Base-by-base conservation (phyloP, 2,888 invertebrate genomes). In the Fragum whitleyi region DNA sequence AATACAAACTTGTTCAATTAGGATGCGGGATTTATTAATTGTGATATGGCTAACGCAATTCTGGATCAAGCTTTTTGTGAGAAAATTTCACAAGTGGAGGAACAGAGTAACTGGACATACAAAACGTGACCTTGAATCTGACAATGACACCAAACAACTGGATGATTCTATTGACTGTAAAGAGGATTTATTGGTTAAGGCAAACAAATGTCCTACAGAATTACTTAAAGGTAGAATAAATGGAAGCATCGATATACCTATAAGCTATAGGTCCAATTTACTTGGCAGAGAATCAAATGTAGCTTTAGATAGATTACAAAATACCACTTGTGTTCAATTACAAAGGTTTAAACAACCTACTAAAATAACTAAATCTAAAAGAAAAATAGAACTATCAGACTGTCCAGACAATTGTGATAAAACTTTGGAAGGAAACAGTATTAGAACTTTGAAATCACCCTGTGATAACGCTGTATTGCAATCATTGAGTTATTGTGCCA, bases 1-100 rank as follows among this genome's bases (percentile, higher is more conserved):
- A 23, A n/a, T 57, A 57, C 57, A 21, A 57, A 57, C 57, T 14
- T 23, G 57, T 14, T 57, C 57, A 57, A 26, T 23, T 65, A 65
- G 39, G 65, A 65, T 65, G 65, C 65, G 65, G 65, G 65, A 65
- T 26, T 19, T 65, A n/a, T 39, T 65, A 26, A 65, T 65, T 42
- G 42, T 65, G 26, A 36, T 65, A 65, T 65, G 65, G 65, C 65
- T 65, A 7, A 36, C 65, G 11, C n/a, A 65, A 26, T 42, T 65
- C 39, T 65, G 65, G 65, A 65, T 65, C 1, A 65, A 65, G 23
- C 23, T 65, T 1, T 1, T 65, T 21, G 32, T 65, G 29, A 21
- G 42, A 23, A 42, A 19, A 16, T 65, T 42, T 26, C 36, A 21
- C 36, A 65, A 65, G 16, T 65, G 65, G 65, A 65, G 42, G 36